These are phyloP conservation scores for Conchocele bisecta DNA, from an alignment of 2,888 invertebrate genomes.

Conservation along the genomic window DNA sequence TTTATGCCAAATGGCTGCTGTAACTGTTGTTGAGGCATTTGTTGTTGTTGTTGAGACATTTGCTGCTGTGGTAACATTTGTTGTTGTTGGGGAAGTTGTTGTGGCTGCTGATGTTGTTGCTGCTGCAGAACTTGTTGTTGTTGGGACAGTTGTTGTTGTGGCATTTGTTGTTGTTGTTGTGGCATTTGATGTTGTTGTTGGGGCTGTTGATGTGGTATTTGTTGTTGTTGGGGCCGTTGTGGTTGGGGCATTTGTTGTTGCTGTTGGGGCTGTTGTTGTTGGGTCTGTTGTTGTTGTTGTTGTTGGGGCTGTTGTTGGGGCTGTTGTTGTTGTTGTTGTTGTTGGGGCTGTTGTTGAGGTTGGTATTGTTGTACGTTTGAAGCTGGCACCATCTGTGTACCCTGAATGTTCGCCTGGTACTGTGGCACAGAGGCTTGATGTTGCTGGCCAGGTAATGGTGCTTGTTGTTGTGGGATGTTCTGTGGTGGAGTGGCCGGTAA, in stretches of 20 bases:
- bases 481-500: background rate
- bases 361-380: background rate
- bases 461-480: conserved; percentile 9
- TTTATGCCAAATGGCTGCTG: background rate
- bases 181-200: conserved; percentile 1
- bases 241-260: conserved; percentile 4
- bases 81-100: too few relatives aligned
- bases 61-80: conserved; percentile 8
- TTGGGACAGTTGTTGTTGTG: conserved; percentile 14
- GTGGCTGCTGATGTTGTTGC: conserved; percentile 8
- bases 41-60: background rate
- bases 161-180: conserved; percentile 22
- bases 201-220: background rate
- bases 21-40: background rate
- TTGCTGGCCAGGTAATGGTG: background rate
- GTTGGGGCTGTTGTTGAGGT: conserved; percentile 7
- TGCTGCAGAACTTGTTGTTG: conserved; percentile 5
- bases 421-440: background rate
- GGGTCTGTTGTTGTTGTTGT: conserved; percentile 2
- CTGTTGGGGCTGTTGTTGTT: background rate
- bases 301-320: conserved; percentile 12
- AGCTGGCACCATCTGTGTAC: conserved; percentile 1
- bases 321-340: background rate
- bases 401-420: background rate
- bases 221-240: background rate